Evolutionary conservation across 2,797 vertebrate genomes (phyloP), one percentile per base, ranked within the genome.

Genomic region (Morelia viridis): DNA sequence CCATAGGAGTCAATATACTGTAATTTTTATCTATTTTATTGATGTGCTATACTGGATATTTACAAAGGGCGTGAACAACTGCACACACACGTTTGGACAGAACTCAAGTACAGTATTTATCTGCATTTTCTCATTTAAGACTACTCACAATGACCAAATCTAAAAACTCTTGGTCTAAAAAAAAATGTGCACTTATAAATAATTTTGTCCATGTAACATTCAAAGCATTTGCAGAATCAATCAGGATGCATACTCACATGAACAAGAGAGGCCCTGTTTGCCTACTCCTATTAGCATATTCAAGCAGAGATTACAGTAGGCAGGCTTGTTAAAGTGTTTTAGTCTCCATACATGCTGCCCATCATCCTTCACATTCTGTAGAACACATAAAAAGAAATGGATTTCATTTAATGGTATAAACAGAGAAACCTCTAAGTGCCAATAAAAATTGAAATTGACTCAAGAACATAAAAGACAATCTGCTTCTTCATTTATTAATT

Each of bases 311-410:
- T 99, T 99, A 93, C 99, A 99, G 97, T 99, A 99, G 61, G 99
- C 99, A 53, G 99, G 99, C 93, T 99, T 99, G 97, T 99, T 99
- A 96, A 99, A 99, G 96, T 99, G 99, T 94, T 99, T 99, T 97
- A 99, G 98, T 91, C 98, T 97, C 99, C 99, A 99, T 96, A 99
- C 98, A 8, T 99, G 99, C 92, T 99, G 99, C 57, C 99, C 98
- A 12, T 99, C 99, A 92, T 99, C 99, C 95, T 99, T 99, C 31
- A 99, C 98, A 89, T 99, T 99, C 99, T 99, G 98, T 92, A 94
- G 0, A 89, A 95, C 94, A 94, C 65, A 57, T 60, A 96, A 95
- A 90, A 95, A 97, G 93, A 97, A 97, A 96, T 96, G 97, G 95
- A 97, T 97, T 96, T 97, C 85, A 91, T 91, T 97, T 96, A 94